Conservation (phyloP, 2,888 invertebrate genomes). For the Philhelius pedissequus region DNA sequence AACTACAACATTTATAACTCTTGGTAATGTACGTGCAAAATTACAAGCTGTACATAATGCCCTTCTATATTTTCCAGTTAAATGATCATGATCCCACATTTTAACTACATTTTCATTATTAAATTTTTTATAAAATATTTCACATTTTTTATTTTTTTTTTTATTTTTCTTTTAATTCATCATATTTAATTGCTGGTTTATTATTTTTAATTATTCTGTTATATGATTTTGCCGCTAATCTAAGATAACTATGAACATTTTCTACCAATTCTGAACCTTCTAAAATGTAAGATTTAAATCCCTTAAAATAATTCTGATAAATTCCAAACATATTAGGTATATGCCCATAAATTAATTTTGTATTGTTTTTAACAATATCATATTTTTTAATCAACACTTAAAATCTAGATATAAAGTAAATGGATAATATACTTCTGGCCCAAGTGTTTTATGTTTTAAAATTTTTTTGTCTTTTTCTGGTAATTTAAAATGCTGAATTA, state of each 20-base stretch:
- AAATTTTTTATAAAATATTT: neutral
- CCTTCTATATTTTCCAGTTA: too few species aligned
- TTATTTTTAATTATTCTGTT: conserved; percentile 2
- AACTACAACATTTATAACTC: neutral
- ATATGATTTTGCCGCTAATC: conserved; percentile 2
- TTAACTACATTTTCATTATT: conserved; percentile 7
- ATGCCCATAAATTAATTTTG: too few species aligned
- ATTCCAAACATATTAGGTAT: too few species aligned
- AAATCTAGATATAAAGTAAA: too few species aligned
- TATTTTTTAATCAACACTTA: too few species aligned
- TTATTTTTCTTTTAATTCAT: neutral
- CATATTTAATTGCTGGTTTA: neutral
- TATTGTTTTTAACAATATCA: too few species aligned
- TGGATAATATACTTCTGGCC: too few species aligned
- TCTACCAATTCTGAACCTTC: neutral
- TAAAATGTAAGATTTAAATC: too few species aligned
- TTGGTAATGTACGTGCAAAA: conserved; percentile 4
- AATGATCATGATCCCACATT: conserved; percentile 11
- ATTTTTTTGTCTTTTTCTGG: too few species aligned
- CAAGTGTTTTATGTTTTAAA: too few species aligned
- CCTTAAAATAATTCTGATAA: too few species aligned
- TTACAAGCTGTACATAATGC: neutral
- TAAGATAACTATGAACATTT: conserved; percentile 11
- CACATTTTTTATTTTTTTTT: neutral
- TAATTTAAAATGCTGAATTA: too few species aligned